Conservation (phyloP, 1,140 invertebrate genomes). For the Drosophila mojavensis region DNA sequence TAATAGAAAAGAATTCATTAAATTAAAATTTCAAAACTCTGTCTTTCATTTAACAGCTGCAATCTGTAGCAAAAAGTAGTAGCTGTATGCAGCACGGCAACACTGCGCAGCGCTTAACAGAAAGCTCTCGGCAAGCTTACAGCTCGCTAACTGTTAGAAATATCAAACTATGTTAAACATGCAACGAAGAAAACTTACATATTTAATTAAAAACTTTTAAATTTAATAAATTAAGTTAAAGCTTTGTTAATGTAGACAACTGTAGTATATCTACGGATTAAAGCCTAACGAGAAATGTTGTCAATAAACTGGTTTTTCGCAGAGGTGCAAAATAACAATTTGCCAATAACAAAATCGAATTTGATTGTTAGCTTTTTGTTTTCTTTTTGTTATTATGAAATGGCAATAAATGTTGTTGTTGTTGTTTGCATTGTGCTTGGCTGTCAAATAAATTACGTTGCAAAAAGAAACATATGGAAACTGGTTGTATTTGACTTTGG, state of each 20-base stretch:
- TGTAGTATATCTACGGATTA: neutral
- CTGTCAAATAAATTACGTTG: constrained; percentile 37
- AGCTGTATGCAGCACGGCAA: constrained; percentile 43
- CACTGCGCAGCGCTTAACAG: constrained; percentile 38
- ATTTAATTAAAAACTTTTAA: neutral
- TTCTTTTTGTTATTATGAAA: constrained; percentile 8
- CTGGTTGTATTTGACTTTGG: constrained; percentile 50
- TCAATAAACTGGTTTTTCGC: constrained; percentile 38
- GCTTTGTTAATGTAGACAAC: neutral
- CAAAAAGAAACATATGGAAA: constrained; percentile 24
- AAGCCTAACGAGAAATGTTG: neutral
- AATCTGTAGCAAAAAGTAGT: constrained; percentile 19
- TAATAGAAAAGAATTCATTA: neutral
- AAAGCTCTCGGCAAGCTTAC: constrained; percentile 49
- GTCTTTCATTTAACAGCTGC: neutral
- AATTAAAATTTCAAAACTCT: neutral
- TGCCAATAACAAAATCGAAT: constrained; percentile 35
- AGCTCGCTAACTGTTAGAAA: constrained; percentile 4
- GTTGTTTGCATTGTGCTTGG: constrained; percentile 17
- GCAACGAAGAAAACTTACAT: neutral
- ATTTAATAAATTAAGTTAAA: constrained; percentile 4
- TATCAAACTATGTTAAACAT: neutral
- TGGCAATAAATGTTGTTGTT: constrained; percentile 44
- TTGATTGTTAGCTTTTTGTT: neutral
- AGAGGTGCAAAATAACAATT: constrained; percentile 10